Evolutionary conservation across 2,797 vertebrate species (phyloP), one percentile per base, ranked within the genome.

Genomic region (Decapterus maruadsi): DNA sequence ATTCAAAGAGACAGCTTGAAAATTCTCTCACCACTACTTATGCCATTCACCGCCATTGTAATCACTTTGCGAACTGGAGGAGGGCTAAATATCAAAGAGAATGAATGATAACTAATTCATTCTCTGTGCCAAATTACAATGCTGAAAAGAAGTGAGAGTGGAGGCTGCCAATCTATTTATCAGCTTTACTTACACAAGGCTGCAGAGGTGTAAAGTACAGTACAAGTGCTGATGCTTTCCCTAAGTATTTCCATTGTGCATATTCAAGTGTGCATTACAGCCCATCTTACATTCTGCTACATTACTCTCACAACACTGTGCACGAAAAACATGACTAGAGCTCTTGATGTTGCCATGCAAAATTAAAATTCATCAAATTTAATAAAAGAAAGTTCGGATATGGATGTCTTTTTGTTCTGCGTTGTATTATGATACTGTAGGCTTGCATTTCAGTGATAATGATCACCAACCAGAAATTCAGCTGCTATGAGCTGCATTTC

Each of bases 1-100:
- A 72, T 80, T 74, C 12, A 68, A 36, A 71, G 50, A 54, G 54
- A 45, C 26, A 34, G 26, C 8, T 4, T 20, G 31, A 19, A 45
- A 45, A 68, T 38, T 53, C 20, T 34, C 36, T 45, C 53, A 29
- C 22, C 1, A 46, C 53, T 42, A 20, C 12, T n/a, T 8, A 9
- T 64, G 68, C 6, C 75, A 81, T 89, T 86, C 80, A 56, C 46
- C 54, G 68, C 38, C 57, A 74, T 77, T 14, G 75, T 63, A 75
- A 63, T 73, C 34, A 40, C 79, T 87, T 77, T 73, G 64, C 61
- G 84, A 75, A 82, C 82, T 69, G 69, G 12, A 17, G 13, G 57
- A 68, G 70, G 53, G 36, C 57, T 67, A 71, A 79, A 84, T 77
- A 90, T 90, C 72, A 82, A 69, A 87, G 78, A 77, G 75, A 83